A percentile compares a stretch with the other conserved stretches of the same genome.
phyloP scores from a whole-genome alignment of 2,797 vertebrate genomes.

The Cyprinodon diabolis region DNA sequence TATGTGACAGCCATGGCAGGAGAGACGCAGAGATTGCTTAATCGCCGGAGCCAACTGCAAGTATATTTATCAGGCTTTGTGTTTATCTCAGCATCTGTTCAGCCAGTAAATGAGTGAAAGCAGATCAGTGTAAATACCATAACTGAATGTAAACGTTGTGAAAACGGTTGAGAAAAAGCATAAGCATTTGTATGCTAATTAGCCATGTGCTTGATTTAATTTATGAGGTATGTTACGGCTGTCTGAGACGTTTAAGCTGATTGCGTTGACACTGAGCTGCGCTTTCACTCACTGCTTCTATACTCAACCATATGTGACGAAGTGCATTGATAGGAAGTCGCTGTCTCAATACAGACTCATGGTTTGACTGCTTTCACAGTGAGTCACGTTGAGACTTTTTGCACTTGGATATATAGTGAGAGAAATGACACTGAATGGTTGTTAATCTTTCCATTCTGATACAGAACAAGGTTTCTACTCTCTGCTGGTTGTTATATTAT shows the following conservation, averaged over 20 bases:
- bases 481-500: neutral
- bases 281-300: neutral
- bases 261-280: neutral
- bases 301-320: neutral
- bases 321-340: conserved; percentile 5
- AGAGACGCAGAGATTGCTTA: neutral
- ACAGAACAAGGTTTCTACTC: neutral
- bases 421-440: neutral
- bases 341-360: neutral
- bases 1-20: neutral
- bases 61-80: conserved; percentile 4
- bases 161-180: conserved; percentile 4
- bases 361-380: neutral
- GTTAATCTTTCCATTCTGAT: neutral
- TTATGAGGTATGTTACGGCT: neutral
- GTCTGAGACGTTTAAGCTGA: neutral
- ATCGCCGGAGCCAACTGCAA: neutral
- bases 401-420: neutral
- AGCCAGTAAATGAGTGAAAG: conserved; percentile 4
- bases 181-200: conserved; percentile 1
- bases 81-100: conserved; percentile 7
- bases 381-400: neutral
- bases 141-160: neutral
- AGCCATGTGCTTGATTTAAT: conserved; percentile 4
- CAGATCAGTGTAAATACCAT: neutral